Conservation (phyloP, 1,140 invertebrate species). For the Bilobella aurantiaca region DNA sequence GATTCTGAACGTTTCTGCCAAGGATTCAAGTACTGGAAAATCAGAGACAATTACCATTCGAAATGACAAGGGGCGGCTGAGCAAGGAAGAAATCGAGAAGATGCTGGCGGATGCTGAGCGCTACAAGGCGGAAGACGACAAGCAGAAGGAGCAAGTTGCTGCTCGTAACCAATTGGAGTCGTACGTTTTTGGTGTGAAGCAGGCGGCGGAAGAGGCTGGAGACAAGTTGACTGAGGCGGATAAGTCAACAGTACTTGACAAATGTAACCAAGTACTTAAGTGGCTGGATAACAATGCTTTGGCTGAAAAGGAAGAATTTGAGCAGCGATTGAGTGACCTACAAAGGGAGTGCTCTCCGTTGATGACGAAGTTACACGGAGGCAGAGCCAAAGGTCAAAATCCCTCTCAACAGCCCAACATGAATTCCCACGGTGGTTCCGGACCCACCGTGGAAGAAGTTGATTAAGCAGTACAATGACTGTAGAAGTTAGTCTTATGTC, state of each 20-base stretch:
- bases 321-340: constrained; percentile 42
- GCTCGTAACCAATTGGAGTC: constrained; percentile 65
- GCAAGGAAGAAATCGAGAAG: constrained; percentile 79
- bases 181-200: constrained; percentile 73
- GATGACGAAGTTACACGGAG: constrained; percentile 38
- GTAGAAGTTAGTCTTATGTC: too few species aligned
- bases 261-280: constrained; percentile 34
- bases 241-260: constrained; percentile 47
- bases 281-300: constrained; percentile 49
- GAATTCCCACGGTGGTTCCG: neutral
- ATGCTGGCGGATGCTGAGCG: constrained; percentile 75
- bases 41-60: constrained; percentile 24
- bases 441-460: constrained; percentile 30
- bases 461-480: too few species aligned
- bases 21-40: constrained; percentile 62
- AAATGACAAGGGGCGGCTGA: constrained; percentile 51
- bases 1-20: constrained; percentile 66
- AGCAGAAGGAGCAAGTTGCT: constrained; percentile 52
- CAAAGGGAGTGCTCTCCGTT: constrained; percentile 37
- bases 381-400: neutral
- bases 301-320: constrained; percentile 44
- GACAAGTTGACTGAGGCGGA: constrained; percentile 51
- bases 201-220: constrained; percentile 52
- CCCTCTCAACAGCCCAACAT: neutral
- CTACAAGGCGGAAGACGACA: constrained; percentile 57